These are phyloP conservation scores for Disparrhopalites patrizii DNA, from an alignment of 2,888 invertebrate species.

Conservation along the genomic window DNA sequence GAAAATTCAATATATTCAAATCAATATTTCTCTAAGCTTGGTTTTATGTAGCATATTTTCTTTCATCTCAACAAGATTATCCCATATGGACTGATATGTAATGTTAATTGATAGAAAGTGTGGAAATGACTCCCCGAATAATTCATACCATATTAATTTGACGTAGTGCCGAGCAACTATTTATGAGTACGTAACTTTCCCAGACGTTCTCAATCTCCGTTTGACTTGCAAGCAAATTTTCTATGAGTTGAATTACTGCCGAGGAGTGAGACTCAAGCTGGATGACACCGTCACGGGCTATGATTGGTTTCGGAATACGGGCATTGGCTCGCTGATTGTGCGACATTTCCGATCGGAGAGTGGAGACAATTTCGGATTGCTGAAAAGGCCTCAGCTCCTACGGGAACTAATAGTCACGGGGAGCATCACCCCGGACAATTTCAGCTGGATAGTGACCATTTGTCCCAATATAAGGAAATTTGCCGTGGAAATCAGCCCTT, in stretches of 20 bases:
- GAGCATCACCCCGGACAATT: constrained; percentile 22
- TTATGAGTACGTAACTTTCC: constrained; percentile 19
- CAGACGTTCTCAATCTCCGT: constrained; percentile 29
- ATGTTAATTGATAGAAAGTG: not conserved
- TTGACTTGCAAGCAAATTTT: constrained; percentile 24
- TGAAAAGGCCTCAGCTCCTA: constrained; percentile 29
- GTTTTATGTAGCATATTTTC: not conserved
- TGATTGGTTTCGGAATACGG: constrained; percentile 26
- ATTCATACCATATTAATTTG: not conserved
- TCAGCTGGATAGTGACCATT: constrained; percentile 19
- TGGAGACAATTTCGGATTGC: not conserved
- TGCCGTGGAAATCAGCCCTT: constrained; percentile 24
- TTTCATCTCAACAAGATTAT: not conserved
- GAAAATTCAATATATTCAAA: not conserved
- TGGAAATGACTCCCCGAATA: not conserved
- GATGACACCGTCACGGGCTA: constrained; percentile 28
- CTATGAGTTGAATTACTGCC: constrained; percentile 24
- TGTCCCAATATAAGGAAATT: constrained; percentile 25
- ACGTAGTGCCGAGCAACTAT: constrained; percentile 25
- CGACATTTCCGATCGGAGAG: constrained; percentile 22
- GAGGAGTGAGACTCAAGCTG: constrained; percentile 24
- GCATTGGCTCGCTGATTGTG: constrained; percentile 31
- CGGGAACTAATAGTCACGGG: constrained; percentile 30
- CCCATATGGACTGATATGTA: not conserved
- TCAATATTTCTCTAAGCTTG: not conserved